Percentiles rank a stretch among this genome's conserved stretches.
phyloP scores from a whole-genome alignment of 2,113 vertebrate species.

The Nicator chloris region DNA sequence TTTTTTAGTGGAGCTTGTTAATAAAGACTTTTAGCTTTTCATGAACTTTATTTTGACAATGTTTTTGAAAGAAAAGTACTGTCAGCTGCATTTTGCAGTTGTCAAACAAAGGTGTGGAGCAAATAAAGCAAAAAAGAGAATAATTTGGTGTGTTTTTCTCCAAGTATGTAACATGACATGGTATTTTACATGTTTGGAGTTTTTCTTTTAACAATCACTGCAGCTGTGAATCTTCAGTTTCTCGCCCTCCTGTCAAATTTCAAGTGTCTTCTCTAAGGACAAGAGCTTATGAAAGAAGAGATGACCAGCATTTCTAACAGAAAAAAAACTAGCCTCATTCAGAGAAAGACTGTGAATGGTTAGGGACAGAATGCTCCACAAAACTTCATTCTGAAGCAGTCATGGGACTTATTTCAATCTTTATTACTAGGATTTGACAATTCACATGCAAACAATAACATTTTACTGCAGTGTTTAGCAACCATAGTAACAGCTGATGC shows the following conservation, averaged over 20 bases:
- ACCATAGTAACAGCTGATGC: constrained; percentile 41
- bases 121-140: neutral
- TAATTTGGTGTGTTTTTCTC: neutral
- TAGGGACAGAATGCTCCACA: neutral
- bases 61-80: neutral
- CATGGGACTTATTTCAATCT: neutral
- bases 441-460: constrained; percentile 7
- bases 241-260: constrained; percentile 26
- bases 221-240: neutral
- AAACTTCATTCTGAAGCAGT: neutral
- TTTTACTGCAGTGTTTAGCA: constrained; percentile 27
- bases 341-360: neutral
- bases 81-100: neutral
- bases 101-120: neutral
- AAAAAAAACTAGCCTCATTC: neutral
- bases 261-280: neutral
- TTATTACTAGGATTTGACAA: neutral
- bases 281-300: neutral
- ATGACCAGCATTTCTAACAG: neutral
- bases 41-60: neutral
- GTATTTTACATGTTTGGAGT: neutral
- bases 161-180: neutral
- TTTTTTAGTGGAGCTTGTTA: neutral
- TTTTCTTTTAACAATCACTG: neutral
- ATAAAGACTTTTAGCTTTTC: neutral